A percentile compares a stretch with the other conserved stretches of the same genome.
Conservation (phyloP, 2,888 invertebrate genomes). For the Hirtodrosophila cameraria region DNA sequence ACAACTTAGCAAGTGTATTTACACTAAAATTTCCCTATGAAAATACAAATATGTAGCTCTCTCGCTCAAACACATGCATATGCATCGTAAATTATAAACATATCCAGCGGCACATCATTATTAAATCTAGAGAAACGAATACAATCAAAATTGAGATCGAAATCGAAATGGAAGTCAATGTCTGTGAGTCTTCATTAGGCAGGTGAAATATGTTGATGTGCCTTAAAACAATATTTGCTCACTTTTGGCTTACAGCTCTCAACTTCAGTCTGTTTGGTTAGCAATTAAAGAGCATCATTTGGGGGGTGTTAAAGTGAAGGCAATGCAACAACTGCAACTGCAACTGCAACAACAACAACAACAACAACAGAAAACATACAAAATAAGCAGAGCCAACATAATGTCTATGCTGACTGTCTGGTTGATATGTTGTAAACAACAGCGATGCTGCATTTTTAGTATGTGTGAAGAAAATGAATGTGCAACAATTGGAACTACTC, state of each 20-base stretch:
- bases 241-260: conserved; percentile 37
- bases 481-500: conserved; percentile 36
- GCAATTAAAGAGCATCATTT: conserved; percentile 58
- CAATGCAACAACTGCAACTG: background rate
- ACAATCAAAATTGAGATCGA: conserved; percentile 15
- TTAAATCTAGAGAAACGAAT: conserved; percentile 50
- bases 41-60: conserved; percentile 14
- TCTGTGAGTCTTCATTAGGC: conserved; percentile 50
- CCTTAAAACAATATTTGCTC: conserved; percentile 75
- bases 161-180: conserved; percentile 21
- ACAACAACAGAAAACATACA: conserved; percentile 22
- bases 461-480: conserved; percentile 77
- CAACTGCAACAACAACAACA: conserved; percentile 22
- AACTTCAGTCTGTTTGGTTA: conserved; percentile 64
- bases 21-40: conserved; percentile 16
- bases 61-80: background rate
- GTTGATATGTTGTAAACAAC: conserved; percentile 74
- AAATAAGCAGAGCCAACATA: conserved; percentile 21
- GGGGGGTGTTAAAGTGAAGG: background rate
- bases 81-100: conserved; percentile 76
- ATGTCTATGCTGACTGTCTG: conserved; percentile 41
- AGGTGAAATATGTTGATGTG: conserved; percentile 71
- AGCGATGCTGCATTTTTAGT: conserved; percentile 78
- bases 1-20: conserved; percentile 35
- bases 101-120: conserved; percentile 69